phyloP scores from a whole-genome alignment of 2,888 invertebrate genomes.

The Villa cingulata region DNA sequence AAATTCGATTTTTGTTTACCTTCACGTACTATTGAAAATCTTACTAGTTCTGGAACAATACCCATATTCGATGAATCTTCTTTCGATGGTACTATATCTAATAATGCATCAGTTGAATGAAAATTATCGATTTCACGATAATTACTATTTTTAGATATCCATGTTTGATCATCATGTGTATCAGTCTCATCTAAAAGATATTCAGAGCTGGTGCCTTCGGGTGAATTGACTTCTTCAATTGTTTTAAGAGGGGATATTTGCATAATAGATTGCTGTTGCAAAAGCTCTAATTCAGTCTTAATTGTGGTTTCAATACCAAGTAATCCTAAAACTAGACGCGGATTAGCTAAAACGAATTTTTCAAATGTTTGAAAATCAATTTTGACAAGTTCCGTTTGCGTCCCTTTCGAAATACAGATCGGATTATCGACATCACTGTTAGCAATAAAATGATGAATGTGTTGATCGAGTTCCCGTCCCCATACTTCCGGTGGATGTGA shows the following conservation, averaged over 20 bases:
- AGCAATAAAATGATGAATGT: not conserved
- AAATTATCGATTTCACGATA: slow-evolving; percentile 24
- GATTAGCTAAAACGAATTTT: slow-evolving; percentile 51
- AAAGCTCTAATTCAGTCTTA: slow-evolving; percentile 28
- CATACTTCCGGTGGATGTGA: slow-evolving; percentile 79
- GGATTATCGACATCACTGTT: not conserved
- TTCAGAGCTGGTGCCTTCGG: slow-evolving; percentile 18
- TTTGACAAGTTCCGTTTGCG: slow-evolving; percentile 32
- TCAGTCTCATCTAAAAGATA: slow-evolving; percentile 21
- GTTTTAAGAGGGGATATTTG: slow-evolving; percentile 30
- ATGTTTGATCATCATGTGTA: slow-evolving; percentile 1
- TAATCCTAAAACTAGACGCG: slow-evolving; percentile 55
- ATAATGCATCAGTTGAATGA: slow-evolving; percentile 29
- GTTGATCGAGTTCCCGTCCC: slow-evolving; percentile 46
- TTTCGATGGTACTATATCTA: slow-evolving; percentile 16
- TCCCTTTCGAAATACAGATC: slow-evolving; percentile 18
- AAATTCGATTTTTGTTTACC: slow-evolving; percentile 20
- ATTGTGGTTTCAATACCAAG: slow-evolving; percentile 54
- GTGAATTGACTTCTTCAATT: slow-evolving; percentile 30
- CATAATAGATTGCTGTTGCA: slow-evolving; percentile 30
- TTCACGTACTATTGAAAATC: slow-evolving; percentile 10
- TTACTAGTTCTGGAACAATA: slow-evolving; percentile 3
- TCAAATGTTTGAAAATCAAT: slow-evolving; percentile 33
- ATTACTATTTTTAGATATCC: slow-evolving; percentile 15
- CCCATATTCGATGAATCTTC: slow-evolving; percentile 5